phyloP scores from a whole-genome alignment of 1,140 invertebrate genomes.

The Luehdorfia chinensis region DNA sequence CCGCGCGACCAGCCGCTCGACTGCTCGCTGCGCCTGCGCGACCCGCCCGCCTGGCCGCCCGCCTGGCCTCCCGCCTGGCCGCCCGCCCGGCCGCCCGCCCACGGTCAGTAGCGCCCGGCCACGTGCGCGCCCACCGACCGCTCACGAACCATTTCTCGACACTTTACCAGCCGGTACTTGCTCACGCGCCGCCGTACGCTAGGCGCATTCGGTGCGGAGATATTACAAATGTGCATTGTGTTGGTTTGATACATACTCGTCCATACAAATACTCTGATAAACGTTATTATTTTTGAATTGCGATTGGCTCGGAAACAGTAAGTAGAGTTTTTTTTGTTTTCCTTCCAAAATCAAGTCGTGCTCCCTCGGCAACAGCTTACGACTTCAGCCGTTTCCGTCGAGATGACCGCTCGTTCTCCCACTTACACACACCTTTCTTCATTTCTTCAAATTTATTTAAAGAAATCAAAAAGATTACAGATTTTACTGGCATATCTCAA shows the following conservation, averaged over 20 bases:
- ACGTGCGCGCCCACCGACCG: slow-evolving; percentile 13
- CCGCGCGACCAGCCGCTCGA: slow-evolving; percentile 71
- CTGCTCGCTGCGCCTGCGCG: slow-evolving; percentile 71
- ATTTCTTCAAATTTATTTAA: no score
- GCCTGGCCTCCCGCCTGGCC: slow-evolving; percentile 44
- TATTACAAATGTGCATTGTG: slow-evolving; percentile 2
- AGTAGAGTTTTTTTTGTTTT: slow-evolving; percentile 11
- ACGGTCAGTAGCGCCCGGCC: slow-evolving; percentile 53
- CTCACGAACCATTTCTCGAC: no score
- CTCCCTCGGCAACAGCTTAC: background rate
- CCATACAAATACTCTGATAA: background rate
- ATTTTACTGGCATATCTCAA: no score
- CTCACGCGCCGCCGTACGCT: slow-evolving; percentile 4
- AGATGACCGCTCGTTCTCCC: background rate
- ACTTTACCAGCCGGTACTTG: no score
- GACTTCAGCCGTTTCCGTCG: no score
- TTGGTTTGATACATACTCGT: background rate
- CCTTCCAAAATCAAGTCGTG: background rate
- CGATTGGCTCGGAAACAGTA: slow-evolving; percentile 5
- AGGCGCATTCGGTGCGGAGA: no score
- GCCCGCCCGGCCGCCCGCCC: slow-evolving; percentile 37
- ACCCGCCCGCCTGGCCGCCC: slow-evolving; percentile 62
- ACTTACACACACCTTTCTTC: no score
- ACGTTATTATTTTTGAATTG: background rate
- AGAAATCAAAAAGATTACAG: no score